Base-by-base conservation (phyloP, 2,797 vertebrate genomes). In the Setipinna tenuifilis region DNA sequence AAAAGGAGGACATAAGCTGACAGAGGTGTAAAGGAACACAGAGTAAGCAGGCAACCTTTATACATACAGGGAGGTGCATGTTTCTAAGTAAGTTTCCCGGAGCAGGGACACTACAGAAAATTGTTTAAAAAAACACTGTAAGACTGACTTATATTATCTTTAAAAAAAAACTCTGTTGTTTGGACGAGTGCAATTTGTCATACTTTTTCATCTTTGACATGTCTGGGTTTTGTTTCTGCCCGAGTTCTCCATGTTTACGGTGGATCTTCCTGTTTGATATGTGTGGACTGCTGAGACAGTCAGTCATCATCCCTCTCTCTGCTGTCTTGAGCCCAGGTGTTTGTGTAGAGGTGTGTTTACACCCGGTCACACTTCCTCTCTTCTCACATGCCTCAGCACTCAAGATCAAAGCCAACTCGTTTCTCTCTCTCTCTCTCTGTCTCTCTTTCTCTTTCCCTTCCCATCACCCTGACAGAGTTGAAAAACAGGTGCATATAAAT, bases 401-500 rank as follows among this genome's bases (percentile, higher is more conserved):
- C 84, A 85, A 85, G 65, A 85, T 80, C 23, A 35, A 85, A 61
- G 86, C 31, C 9, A 65, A 28, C 41, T 61, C 23, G 54, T 65
- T 50, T 6, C 6, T 17, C 11, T 25, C 62, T 6, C 50, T 54
- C 14, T 25, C 7, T 28, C 23, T 82, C 50, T 54, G 2, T 82
- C n/a, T n/a, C n/a, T 82, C 44, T 82, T 23, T 12, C 50, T 54
- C 6, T 10, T 5, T 28, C 28, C 12, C 28, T 35, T 16, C 68
- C 5, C 68, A 75, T 75, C 28, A 19, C 68, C 68, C 68, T 75
- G 68, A 75, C 68, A 75, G 31, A 75, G 68, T 75, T 75, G 54
- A 85, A 81, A 62, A 81, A 81, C 57, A 61, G 84, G 84, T 85
- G 80, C 59, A 58, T 85, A 59, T 85, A 85, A 85, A 81, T 85